Base-by-base conservation (phyloP, 1,140 invertebrate genomes). In the Antheraea pernyi region DNA sequence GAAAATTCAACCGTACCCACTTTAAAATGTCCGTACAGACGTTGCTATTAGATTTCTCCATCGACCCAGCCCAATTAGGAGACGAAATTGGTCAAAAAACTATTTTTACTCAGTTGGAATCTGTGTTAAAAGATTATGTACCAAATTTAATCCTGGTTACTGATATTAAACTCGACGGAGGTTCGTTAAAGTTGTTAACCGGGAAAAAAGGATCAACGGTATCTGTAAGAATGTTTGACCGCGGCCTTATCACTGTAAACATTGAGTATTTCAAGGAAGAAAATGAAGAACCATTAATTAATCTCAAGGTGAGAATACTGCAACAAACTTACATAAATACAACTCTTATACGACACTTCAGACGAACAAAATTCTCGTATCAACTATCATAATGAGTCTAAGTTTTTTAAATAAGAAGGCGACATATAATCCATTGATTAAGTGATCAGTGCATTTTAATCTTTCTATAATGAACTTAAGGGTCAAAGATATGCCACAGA, bases 241-340 rank as follows among this genome's bases (percentile, higher is more conserved):
- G 96, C 79, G 96, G 96, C 48, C 88, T 97, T 53, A 92, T 97
- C 59, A 97, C 96, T 30, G 86, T 97, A 75, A 97, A 97, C 85
- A 95, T 97, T 83, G 96, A 97, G 85, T 97, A 96, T 93, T 97
- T 95, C 81, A 95, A 96, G 82, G 93, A 93, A 48, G 96, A 96
- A 59, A 94, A 94, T 69, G 95, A 96, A 78, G 94, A 96, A 73
- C 94, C 95, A 39, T 80, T 96, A 64, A 92, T 97, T 71, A 94
- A 91, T 74, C 95, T 95, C 86, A 96, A 97, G 94, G 96, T 97
- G 95, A 93, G 84, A 36, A 30, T 5, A 42, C 11, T 42, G 39
- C 39, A 42, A 42, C 11, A 42, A 42, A 4, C 11, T 42, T 42
- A 42, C 7, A 42, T 42, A 42, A 42, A 42, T 42, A 7, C 39